Conservation (phyloP, 2,113 vertebrate genomes). For the Anoplopoma fimbria region DNA sequence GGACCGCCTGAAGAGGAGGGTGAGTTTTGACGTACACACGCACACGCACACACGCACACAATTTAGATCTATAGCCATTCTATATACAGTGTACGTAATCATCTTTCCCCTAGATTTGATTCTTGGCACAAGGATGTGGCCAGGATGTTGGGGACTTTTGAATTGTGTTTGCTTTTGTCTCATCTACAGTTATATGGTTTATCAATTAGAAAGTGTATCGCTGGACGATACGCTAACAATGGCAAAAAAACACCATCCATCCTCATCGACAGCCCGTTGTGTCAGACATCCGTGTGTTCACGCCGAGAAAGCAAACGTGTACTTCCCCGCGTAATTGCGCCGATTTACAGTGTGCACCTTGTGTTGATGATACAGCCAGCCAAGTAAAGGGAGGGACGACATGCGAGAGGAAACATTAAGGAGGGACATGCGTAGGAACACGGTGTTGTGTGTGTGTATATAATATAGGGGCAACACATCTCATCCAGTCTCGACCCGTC, state of each 20-base stretch:
- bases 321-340: slow-evolving; percentile 6
- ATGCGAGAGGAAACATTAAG: slow-evolving; percentile 46
- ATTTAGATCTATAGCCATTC: background rate
- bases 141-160: slow-evolving; percentile 9
- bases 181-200: slow-evolving; percentile 18
- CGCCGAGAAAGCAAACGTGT: too few relatives aligned
- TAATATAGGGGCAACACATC: slow-evolving; percentile 48
- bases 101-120: background rate
- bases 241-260: background rate
- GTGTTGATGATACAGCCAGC: slow-evolving; percentile 53
- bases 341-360: slow-evolving; percentile 20
- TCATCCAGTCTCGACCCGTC: slow-evolving; percentile 40
- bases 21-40: slow-evolving; percentile 58
- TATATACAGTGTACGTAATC: background rate
- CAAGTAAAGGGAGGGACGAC: slow-evolving; percentile 32
- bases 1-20: slow-evolving; percentile 91
- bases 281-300: slow-evolving; percentile 18
- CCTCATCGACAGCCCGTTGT: slow-evolving; percentile 7
- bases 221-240: slow-evolving; percentile 15
- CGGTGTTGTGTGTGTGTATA: slow-evolving; percentile 47
- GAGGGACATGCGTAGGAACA: slow-evolving; percentile 35
- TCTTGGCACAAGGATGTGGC: background rate
- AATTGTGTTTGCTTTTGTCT: slow-evolving; percentile 16
- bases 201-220: slow-evolving; percentile 33
- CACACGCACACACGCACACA: background rate